Conservation (phyloP, 2,113 vertebrate species). For the Odontophorus gujanensis region DNA sequence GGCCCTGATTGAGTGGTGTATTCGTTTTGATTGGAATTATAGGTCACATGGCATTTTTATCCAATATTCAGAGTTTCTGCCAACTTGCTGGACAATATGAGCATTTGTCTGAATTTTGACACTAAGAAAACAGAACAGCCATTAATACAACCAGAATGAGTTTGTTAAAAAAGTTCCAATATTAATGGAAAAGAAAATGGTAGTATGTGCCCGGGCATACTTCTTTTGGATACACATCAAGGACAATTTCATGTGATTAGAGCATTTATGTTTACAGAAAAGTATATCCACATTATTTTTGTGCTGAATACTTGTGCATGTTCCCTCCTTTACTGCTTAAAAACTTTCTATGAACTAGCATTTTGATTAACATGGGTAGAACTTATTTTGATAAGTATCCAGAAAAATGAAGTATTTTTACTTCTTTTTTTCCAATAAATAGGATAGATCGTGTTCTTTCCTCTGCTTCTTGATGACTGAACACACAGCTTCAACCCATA, state of each 20-base stretch:
- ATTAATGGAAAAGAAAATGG: slow-evolving; percentile 34
- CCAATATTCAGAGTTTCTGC: slow-evolving; percentile 54
- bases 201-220: slow-evolving; percentile 25
- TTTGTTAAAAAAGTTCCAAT: background rate
- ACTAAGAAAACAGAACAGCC: slow-evolving; percentile 50
- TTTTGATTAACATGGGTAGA: background rate
- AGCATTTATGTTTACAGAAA: slow-evolving; percentile 20
- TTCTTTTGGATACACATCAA: slow-evolving; percentile 27
- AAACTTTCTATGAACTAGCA: slow-evolving; percentile 6
- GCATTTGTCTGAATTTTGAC: slow-evolving; percentile 57
- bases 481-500: background rate
- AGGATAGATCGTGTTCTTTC: background rate
- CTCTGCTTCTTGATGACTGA: background rate
- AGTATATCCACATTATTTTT: background rate
- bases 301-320: background rate
- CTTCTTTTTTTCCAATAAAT: background rate
- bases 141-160: slow-evolving; percentile 28
- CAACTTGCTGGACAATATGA: slow-evolving; percentile 48
- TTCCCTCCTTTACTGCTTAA: background rate
- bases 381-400: slow-evolving; percentile 25
- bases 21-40: slow-evolving; percentile 58
- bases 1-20: slow-evolving; percentile 8
- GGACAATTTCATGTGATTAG: slow-evolving; percentile 10
- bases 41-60: slow-evolving; percentile 56
- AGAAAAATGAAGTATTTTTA: background rate